These are phyloP conservation scores for Neodon shergylaensis DNA, from an alignment of 2,113 vertebrate species.

Conservation along the genomic window DNA sequence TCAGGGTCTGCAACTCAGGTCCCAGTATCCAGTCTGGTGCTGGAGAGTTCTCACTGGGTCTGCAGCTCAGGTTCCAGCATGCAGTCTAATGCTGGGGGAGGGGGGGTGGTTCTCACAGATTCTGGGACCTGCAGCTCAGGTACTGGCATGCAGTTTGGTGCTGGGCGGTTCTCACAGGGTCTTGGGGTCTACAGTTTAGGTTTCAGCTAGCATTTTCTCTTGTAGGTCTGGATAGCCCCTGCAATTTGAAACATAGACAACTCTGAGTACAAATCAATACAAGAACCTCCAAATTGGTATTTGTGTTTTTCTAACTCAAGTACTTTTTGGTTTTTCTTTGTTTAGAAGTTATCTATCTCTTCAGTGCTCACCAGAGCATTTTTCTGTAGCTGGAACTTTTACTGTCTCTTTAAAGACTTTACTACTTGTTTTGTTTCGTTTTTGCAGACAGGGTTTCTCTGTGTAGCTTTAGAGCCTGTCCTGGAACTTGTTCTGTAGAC, in stretches of 20 bases:
- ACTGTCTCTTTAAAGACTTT: no score
- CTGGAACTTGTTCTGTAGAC: no score
- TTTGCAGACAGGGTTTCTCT: no score
- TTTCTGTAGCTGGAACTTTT: neutral
- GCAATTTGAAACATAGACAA: neutral
- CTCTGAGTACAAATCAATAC: neutral
- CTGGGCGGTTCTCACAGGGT: neutral
- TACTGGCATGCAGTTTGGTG: no score
- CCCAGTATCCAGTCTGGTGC: no score
- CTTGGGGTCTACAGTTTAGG: neutral
- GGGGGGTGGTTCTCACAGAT: no score
- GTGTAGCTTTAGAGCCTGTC: no score
- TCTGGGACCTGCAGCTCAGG: no score
- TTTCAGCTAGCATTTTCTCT: neutral
- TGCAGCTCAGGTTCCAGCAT: neutral
- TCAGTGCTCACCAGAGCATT: neutral
- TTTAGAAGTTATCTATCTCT: neutral
- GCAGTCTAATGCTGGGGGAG: neutral
- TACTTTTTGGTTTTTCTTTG: neutral
- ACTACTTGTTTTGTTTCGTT: no score
- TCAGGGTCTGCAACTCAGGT: no score
- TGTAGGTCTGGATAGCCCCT: neutral
- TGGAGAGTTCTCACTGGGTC: no score
- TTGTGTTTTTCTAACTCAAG: conserved; percentile 4
- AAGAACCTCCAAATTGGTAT: neutral